These are phyloP conservation scores for Passer montanus DNA, from an alignment of 2,113 vertebrate species.

Conservation along the genomic window DNA sequence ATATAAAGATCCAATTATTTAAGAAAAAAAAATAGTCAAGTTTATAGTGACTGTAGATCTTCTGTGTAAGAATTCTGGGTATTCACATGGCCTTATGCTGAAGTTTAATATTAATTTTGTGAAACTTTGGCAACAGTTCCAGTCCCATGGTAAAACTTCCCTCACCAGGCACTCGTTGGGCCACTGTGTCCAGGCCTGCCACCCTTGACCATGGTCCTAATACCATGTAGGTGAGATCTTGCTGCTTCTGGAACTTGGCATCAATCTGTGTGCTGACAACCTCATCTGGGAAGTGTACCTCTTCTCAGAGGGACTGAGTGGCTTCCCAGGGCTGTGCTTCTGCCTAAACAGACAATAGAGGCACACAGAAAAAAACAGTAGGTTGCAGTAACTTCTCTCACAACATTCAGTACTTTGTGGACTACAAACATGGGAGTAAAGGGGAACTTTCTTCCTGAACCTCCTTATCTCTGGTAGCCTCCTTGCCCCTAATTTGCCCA, in stretches of 20 bases:
- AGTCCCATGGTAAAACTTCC: background rate
- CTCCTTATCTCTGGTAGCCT: background rate
- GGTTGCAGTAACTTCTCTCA: background rate
- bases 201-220: background rate
- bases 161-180: accelerated
- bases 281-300: background rate
- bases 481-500: background rate
- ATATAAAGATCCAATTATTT: background rate
- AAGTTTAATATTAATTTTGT: background rate
- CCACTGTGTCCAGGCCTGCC: background rate
- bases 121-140: background rate
- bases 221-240: background rate
- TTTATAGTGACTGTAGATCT: background rate
- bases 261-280: background rate
- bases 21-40: background rate
- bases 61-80: background rate
- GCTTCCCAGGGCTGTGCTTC: background rate
- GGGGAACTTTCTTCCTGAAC: background rate
- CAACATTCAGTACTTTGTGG: background rate
- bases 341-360: background rate
- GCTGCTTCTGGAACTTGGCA: background rate
- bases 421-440: background rate
- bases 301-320: background rate
- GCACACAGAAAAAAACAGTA: background rate
- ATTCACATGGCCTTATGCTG: background rate